phyloP scores from a whole-genome alignment of 1,140 invertebrate species.

The Dendrolimus punctatus region DNA sequence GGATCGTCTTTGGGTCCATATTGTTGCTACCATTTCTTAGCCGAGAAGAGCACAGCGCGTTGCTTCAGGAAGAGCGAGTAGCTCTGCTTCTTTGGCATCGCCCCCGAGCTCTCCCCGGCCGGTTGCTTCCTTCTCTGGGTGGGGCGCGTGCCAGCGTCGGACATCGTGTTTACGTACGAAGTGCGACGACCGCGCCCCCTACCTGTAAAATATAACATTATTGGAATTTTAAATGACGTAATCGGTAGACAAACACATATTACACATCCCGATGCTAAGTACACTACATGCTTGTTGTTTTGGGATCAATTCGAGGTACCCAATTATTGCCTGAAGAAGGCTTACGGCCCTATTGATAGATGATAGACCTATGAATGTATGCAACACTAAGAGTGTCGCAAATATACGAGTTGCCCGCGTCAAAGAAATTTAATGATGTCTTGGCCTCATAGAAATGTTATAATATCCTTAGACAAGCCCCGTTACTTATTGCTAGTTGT shows the following conservation, averaged over 20 bases:
- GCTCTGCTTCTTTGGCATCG: slow-evolving; percentile 49
- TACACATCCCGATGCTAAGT: not conserved
- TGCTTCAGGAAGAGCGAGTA: slow-evolving; percentile 68
- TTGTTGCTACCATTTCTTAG: slow-evolving; percentile 68
- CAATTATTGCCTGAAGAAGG: too few relatives aligned
- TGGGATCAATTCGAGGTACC: too few relatives aligned
- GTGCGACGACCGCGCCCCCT: slow-evolving; percentile 30
- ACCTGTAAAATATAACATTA: slow-evolving; percentile 14
- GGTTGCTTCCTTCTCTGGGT: slow-evolving; percentile 12
- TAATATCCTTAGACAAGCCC: too few relatives aligned
- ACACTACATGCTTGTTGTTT: too few relatives aligned
- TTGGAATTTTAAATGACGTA: not conserved
- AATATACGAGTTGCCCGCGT: too few relatives aligned
- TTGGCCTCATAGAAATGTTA: too few relatives aligned
- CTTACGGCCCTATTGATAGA: too few relatives aligned
- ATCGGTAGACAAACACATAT: not conserved
- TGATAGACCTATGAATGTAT: too few relatives aligned
- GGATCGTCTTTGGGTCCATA: slow-evolving; percentile 4
- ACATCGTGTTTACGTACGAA: slow-evolving; percentile 10
- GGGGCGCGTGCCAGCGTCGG: slow-evolving; percentile 16
- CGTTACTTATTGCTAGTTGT: too few relatives aligned
- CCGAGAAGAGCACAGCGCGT: slow-evolving; percentile 65
- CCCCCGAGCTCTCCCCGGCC: slow-evolving; percentile 3
- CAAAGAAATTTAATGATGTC: too few relatives aligned
- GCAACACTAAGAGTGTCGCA: too few relatives aligned